Conservation (phyloP, 2,888 invertebrate species). For the Icerya purchasi region DNA sequence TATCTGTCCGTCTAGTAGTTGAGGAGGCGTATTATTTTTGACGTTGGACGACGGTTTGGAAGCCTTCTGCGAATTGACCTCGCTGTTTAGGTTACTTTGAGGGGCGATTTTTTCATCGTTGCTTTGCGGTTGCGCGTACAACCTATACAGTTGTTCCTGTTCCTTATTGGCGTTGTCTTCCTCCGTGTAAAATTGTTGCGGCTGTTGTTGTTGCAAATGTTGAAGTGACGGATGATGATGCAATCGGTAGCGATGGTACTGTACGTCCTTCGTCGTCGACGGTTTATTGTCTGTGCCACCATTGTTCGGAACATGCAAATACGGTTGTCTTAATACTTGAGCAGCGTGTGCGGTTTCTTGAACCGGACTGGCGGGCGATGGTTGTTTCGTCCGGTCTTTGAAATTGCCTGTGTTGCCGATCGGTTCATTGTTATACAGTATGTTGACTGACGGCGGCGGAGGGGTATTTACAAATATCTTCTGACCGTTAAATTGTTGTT, state of each 20-base stretch:
- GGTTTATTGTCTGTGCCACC: neutral
- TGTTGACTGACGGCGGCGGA: neutral
- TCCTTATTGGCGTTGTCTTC: conserved; percentile 4
- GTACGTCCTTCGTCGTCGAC: conserved; percentile 5
- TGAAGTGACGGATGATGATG: conserved; percentile 1
- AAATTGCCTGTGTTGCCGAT: neutral
- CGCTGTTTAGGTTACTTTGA: neutral
- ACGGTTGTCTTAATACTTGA: neutral
- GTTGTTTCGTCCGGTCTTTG: neutral
- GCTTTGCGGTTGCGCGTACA: neutral
- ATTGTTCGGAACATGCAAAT: neutral
- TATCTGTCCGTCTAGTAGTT: conserved; percentile 47
- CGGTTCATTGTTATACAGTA: neutral
- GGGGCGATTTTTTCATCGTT: neutral
- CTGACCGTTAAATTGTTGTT: neutral
- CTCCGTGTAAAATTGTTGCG: conserved; percentile 8
- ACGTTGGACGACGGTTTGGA: neutral
- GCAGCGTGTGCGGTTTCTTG: neutral
- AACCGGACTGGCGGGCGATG: neutral
- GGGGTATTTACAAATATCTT: conserved; percentile 2
- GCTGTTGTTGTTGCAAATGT: conserved; percentile 9
- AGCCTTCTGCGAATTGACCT: neutral
- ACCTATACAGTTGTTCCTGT: neutral
- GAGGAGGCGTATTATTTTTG: conserved; percentile 21
- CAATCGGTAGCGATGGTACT: conserved; percentile 5